A percentile compares a stretch with the other conserved stretches of the same genome.
phyloP scores from a whole-genome alignment of 2,797 vertebrate genomes.

The Loriculus beryllinus region DNA sequence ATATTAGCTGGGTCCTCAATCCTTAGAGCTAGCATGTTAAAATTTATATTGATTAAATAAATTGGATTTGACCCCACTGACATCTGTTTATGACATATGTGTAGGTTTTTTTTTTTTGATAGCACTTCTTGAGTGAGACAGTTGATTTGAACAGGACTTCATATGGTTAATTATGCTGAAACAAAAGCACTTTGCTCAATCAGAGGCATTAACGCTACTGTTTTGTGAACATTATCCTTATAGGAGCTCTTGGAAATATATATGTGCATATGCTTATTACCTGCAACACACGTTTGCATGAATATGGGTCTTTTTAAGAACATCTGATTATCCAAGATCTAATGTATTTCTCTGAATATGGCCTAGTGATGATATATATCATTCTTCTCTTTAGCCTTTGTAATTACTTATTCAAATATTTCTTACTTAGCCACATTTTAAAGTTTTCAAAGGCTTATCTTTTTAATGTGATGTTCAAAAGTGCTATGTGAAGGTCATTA shows the following conservation, averaged over 20 bases:
- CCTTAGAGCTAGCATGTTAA: not conserved
- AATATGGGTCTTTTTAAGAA: not conserved
- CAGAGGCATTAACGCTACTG: not conserved
- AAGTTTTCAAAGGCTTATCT: slow-evolving; percentile 71
- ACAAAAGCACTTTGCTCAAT: slow-evolving; percentile 1
- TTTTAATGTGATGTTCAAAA: slow-evolving; percentile 71
- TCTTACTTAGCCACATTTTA: slow-evolving; percentile 59
- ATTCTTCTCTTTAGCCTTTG: slow-evolving; percentile 29
- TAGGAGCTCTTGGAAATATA: not conserved
- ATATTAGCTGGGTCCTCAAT: not conserved
- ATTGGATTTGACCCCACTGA: not conserved
- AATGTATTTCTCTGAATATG: slow-evolving; percentile 1
- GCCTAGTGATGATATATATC: slow-evolving; percentile 16
- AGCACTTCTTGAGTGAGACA: not conserved
- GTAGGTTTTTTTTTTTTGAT: slow-evolving; percentile 18
- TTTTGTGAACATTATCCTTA: not conserved
- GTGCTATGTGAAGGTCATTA: slow-evolving; percentile 67
- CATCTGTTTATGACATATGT: not conserved
- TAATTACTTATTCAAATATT: slow-evolving; percentile 73
- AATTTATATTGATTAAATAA: not conserved
- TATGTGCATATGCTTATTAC: not conserved
- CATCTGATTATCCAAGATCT: not conserved
- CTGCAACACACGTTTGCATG: not conserved
- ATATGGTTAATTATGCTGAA: not conserved
- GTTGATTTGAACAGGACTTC: not conserved